Evolutionary conservation across 2,797 vertebrate genomes (phyloP).

Genomic region (Rhynchotus rufescens): DNA sequence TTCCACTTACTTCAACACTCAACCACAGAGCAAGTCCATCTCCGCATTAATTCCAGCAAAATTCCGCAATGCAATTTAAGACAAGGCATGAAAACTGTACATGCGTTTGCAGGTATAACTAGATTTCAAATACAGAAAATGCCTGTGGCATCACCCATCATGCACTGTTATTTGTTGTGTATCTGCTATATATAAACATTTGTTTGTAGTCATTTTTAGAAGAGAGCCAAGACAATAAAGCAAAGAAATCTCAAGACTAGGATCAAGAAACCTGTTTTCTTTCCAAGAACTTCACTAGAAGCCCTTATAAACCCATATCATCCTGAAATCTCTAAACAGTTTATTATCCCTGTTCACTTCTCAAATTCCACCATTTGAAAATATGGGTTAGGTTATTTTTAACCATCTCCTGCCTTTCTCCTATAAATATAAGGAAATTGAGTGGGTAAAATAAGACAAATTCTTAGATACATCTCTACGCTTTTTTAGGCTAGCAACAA

Average conservation of each 20-base stretch:
- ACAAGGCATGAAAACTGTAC: not conserved
- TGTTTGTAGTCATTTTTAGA: not conserved
- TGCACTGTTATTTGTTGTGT: not conserved
- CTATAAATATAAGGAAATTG: not conserved
- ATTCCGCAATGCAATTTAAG: slow-evolving; percentile 1
- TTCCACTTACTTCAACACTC: not conserved
- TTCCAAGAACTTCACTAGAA: not conserved
- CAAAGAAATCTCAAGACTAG: not conserved
- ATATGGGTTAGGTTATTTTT: not conserved
- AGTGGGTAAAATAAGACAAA: not conserved
- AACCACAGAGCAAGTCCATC: not conserved
- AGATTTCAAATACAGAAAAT: not conserved
- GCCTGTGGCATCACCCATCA: not conserved
- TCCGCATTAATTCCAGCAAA: not conserved
- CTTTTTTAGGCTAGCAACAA: not conserved
- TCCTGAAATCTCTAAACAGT: not conserved
- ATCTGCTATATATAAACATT: not conserved
- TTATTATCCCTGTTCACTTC: not conserved
- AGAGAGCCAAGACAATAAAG: not conserved
- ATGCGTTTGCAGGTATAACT: not conserved
- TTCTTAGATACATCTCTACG: not conserved
- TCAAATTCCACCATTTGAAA: not conserved
- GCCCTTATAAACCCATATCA: accelerated
- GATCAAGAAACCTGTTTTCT: not conserved
- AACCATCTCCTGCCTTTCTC: not conserved